phyloP scores from a whole-genome alignment of 30 jellyfish, hydroid and myxozoan species.

The Aurelia aurita complex sp. Pacific region DNA sequence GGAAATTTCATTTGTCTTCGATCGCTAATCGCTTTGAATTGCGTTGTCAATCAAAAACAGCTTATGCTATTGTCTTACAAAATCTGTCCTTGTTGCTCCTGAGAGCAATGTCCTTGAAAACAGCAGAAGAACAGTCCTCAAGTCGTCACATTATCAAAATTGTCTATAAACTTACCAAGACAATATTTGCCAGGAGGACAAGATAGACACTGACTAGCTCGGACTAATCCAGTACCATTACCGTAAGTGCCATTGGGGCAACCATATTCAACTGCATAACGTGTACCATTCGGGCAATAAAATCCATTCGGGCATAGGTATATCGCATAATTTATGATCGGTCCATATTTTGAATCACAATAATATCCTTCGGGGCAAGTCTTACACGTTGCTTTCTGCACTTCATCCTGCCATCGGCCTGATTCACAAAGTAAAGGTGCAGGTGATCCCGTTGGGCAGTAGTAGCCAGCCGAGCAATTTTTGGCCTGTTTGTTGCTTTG shows the following conservation, averaged over 20 bases:
- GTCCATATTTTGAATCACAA: constrained; percentile 83
- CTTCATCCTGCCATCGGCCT: constrained; percentile 80
- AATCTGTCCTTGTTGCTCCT: too few species aligned
- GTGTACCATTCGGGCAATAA: constrained; percentile 96
- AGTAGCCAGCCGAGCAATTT: constrained; percentile 71
- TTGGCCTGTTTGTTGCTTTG: constrained; percentile 73
- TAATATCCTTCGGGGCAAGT: constrained; percentile 80
- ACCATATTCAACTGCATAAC: constrained; percentile 78
- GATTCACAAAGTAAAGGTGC: constrained; percentile 83
- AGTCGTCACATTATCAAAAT: too few species aligned
- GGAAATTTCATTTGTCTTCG: too few species aligned
- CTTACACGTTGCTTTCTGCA: constrained; percentile 61
- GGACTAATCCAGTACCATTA: constrained; percentile 65
- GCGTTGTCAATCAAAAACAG: too few species aligned
- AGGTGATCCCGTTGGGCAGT: constrained; percentile 85
- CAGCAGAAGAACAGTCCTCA: too few species aligned
- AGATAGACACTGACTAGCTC: constrained; percentile 75
- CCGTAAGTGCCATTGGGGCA: constrained; percentile 95
- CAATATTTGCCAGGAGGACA: constrained; percentile 96
- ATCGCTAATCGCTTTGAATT: too few species aligned
- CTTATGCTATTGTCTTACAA: too few species aligned
- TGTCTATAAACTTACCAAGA: constrained; percentile 51
- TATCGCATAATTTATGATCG: constrained; percentile 58
- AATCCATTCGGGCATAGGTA: constrained; percentile 91
- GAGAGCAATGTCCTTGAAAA: too few species aligned